Evolutionary conservation across 2,113 vertebrate species (phyloP), one percentile per base, ranked within the genome.

Genomic region (Nestor notabilis): DNA sequence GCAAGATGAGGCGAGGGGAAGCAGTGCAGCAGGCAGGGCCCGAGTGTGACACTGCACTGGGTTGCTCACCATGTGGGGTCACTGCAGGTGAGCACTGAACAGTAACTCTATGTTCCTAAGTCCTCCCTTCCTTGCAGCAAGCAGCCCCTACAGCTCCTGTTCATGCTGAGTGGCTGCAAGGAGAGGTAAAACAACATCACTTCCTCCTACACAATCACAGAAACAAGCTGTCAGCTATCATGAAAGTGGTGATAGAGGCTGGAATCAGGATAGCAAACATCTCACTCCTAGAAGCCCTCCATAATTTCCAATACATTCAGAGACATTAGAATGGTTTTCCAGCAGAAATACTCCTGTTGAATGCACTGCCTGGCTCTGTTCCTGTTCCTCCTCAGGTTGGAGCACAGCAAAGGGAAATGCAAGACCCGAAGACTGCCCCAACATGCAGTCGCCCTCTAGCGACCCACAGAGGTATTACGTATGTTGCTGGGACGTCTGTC

Each of bases 401-500:
- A 87, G 44, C 43, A 31, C 60, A 41, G 17, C 33, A 37, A 53
- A 12, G 44, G 84, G 63, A 47, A 75, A 37, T 8, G 39, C 19
- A 6, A 25, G 52, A 11, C 27, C 10, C 27, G 33, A 39, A 27
- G 37, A 19, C 41, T 47, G 37, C 21, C 76, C 46, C 11, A 28
- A 4, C 10, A 8, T 0, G 15, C 58, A 11, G 16, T 35, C 92
- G 93, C 84, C 81, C 78, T 78, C 75, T 70, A 83, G 82, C 0
- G 4, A 18, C 52, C 44, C 41, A 60, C 81, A 41, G 3, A 44
- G 56, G 68, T 7, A 41, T 50, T 18, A 10, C 6, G 15, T 14
- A 0, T 14, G 6, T 3, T 11, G 28, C 43, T 17, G 33, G 35
- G 33, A 16, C 0, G 1, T 2, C 39, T 28, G 21, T 21, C 21